Conservation (phyloP, 2,797 vertebrate genomes). For the Eulemur mongoz region DNA sequence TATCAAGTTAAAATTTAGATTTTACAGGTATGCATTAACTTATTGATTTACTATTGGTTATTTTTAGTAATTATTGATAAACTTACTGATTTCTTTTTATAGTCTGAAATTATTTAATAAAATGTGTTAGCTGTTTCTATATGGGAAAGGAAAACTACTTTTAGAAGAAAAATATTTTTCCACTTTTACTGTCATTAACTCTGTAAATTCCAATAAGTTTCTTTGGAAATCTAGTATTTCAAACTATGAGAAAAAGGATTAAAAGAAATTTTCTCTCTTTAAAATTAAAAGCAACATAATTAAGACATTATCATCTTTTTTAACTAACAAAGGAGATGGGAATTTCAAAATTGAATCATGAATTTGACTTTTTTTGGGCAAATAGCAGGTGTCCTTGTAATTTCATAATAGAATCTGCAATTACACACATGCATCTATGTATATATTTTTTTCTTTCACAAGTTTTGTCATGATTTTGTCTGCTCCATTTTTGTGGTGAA, state of each 20-base stretch:
- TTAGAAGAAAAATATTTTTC: neutral
- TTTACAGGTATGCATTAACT: neutral
- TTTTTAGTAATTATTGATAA: constrained; percentile 1
- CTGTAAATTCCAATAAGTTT: neutral
- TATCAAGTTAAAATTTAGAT: neutral
- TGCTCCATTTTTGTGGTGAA: neutral
- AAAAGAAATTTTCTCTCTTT: neutral
- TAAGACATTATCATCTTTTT: constrained; percentile 1
- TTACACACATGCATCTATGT: neutral
- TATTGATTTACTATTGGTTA: neutral
- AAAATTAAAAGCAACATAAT: neutral
- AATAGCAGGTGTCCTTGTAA: neutral
- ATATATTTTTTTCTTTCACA: neutral
- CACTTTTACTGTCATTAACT: neutral
- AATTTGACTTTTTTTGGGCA: neutral
- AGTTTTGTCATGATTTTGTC: neutral
- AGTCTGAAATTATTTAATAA: constrained; percentile 25
- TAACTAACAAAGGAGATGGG: neutral
- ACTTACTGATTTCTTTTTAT: neutral
- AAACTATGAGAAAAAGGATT: neutral
- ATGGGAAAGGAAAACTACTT: neutral
- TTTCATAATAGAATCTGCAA: neutral
- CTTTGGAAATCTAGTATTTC: neutral
- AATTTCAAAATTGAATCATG: neutral
- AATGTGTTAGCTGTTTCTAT: neutral